These are phyloP conservation scores for Anthopleura xanthogrammica DNA, from an alignment of 92 coral and sea anemone genomes.

Conservation along the genomic window DNA sequence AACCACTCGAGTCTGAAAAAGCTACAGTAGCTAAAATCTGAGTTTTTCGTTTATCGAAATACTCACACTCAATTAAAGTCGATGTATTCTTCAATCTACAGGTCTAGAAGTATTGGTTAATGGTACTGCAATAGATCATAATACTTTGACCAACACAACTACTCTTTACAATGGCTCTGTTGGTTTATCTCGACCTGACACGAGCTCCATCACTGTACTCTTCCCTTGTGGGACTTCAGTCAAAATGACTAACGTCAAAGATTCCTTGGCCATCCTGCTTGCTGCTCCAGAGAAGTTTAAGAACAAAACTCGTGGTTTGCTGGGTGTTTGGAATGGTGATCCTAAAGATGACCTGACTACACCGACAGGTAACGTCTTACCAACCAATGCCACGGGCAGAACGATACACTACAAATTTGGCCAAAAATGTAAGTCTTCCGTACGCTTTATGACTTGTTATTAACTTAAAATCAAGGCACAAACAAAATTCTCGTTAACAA, in stretches of 20 bases:
- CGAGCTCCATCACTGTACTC: slow-evolving; percentile 31
- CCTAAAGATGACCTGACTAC: slow-evolving; percentile 26
- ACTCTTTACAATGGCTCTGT: slow-evolving; percentile 25
- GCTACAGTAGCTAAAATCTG: too few species aligned
- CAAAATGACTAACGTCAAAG: slow-evolving; percentile 39
- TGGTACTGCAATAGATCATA: slow-evolving; percentile 20
- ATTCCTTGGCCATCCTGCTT: slow-evolving; percentile 34
- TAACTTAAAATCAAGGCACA: too few species aligned
- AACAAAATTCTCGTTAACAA: background rate
- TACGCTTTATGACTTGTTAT: too few species aligned
- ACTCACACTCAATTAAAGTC: too few species aligned
- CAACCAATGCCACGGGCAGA: slow-evolving; percentile 37
- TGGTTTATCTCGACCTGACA: slow-evolving; percentile 41
- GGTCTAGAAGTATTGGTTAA: slow-evolving; percentile 45
- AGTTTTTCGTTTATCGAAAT: too few species aligned
- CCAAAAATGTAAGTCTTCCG: slow-evolving; percentile 28
- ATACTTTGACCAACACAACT: slow-evolving; percentile 28
- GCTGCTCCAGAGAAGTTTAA: slow-evolving; percentile 32
- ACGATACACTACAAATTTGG: slow-evolving; percentile 49
- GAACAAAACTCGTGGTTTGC: slow-evolving; percentile 43
- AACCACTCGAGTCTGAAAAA: background rate
- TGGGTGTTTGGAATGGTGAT: slow-evolving; percentile 53
- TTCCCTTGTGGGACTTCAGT: slow-evolving; percentile 53
- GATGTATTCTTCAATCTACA: background rate
- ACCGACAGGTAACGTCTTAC: slow-evolving; percentile 39